Conservation (phyloP, 2,888 invertebrate species). For the Drosophila neutralis region DNA sequence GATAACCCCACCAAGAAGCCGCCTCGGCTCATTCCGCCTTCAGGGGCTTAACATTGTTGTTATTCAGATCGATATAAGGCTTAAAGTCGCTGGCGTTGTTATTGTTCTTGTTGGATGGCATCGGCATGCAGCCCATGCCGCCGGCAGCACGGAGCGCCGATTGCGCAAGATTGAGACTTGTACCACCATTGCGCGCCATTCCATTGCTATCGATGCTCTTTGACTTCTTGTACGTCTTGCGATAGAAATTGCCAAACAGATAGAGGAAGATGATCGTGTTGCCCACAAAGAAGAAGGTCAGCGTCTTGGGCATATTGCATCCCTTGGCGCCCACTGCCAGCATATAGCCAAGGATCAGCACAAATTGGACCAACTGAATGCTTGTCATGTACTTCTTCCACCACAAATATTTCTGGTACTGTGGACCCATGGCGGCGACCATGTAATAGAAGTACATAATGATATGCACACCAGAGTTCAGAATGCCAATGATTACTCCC, state of each 20-base stretch:
- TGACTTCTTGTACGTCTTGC: constrained; percentile 86
- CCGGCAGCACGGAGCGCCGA: constrained; percentile 79
- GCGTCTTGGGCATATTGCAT: constrained; percentile 86
- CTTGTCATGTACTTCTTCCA: constrained; percentile 86
- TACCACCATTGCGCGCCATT: constrained; percentile 45
- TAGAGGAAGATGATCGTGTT: constrained; percentile 87
- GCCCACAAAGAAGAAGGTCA: constrained; percentile 86
- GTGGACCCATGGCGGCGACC: constrained; percentile 85
- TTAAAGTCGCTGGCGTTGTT: constrained; percentile 74
- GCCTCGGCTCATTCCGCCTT: constrained; percentile 73
- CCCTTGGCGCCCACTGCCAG: constrained; percentile 85
- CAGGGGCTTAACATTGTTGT: constrained; percentile 77
- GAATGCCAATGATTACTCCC: constrained; percentile 85
- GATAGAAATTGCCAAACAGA: constrained; percentile 87
- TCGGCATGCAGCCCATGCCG: constrained; percentile 81
- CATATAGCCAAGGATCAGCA: constrained; percentile 88
- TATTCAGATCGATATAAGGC: constrained; percentile 82
- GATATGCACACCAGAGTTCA: constrained; percentile 86
- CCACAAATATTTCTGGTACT: constrained; percentile 86
- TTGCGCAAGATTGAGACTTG: constrained; percentile 58
- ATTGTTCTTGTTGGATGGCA: constrained; percentile 69
- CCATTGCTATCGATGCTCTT: constrained; percentile 61
- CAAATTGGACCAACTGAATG: constrained; percentile 87
- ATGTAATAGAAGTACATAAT: constrained; percentile 86
- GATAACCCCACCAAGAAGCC: constrained; percentile 36